These are phyloP conservation scores for Caerostris darwini DNA, from an alignment of 1,140 invertebrate species.

Conservation along the genomic window DNA sequence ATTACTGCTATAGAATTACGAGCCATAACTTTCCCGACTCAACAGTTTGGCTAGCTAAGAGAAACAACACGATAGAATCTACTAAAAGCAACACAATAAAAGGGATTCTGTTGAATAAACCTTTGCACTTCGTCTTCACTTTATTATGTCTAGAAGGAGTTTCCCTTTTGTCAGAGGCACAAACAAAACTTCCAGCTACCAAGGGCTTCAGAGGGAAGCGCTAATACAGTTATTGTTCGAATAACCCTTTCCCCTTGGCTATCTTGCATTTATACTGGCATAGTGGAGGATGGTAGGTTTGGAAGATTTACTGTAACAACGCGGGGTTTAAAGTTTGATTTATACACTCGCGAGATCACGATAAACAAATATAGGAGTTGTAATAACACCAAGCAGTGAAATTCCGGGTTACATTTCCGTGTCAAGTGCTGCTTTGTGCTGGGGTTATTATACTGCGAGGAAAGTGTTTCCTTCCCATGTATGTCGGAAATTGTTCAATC, in stretches of 20 bases:
- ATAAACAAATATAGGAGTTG: conserved; percentile 5
- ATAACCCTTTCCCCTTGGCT: background rate
- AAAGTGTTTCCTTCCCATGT: background rate
- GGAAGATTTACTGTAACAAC: background rate
- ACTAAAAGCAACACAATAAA: background rate
- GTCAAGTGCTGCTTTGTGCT: conserved; percentile 6
- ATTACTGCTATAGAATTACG: too few species aligned
- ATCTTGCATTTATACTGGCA: too few species aligned
- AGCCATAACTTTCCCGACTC: too few species aligned
- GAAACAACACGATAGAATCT: too few species aligned
- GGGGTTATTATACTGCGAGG: background rate
- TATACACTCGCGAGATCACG: background rate
- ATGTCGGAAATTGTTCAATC: too few species aligned
- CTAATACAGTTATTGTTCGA: background rate
- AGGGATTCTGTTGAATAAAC: background rate
- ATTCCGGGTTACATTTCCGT: conserved; percentile 18
- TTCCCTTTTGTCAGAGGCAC: background rate
- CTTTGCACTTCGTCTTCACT: background rate
- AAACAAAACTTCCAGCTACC: background rate
- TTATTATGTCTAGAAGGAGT: background rate
- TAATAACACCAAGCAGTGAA: background rate
- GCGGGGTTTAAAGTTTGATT: background rate
- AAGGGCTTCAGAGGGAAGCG: background rate
- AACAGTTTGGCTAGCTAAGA: too few species aligned
- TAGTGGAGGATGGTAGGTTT: too few species aligned